phyloP scores from a whole-genome alignment of 2,113 vertebrate genomes.

The Todiramphus chloris region DNA sequence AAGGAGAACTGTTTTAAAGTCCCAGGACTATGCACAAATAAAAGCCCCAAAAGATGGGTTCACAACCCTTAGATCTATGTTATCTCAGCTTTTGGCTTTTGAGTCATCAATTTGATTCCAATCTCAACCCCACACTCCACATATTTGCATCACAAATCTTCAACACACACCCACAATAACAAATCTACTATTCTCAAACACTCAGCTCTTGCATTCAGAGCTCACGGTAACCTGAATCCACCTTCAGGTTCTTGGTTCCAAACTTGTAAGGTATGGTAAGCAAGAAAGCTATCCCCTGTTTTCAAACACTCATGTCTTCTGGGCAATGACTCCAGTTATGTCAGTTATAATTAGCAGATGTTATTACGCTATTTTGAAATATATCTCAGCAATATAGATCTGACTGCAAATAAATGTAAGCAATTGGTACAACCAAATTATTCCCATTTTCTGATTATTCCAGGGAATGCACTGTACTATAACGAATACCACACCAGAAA shows the following conservation, averaged over 20 bases:
- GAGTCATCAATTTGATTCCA: not conserved
- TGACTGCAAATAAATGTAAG: not conserved
- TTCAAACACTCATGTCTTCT: not conserved
- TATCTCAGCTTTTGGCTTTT: not conserved
- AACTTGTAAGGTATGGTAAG: not conserved
- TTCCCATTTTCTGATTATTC: not conserved
- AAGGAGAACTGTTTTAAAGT: not conserved
- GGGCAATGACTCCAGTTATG: not conserved
- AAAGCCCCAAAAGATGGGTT: not conserved
- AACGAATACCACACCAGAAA: not conserved
- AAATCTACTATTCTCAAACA: not conserved
- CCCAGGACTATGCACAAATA: not conserved
- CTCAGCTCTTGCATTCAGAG: not conserved
- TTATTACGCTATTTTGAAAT: not conserved
- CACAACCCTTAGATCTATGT: not conserved
- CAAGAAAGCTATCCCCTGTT: not conserved
- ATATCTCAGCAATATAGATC: not conserved
- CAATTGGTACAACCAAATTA: not conserved
- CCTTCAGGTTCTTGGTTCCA: not conserved
- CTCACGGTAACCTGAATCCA: not conserved
- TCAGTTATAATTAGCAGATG: not conserved
- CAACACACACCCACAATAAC: not conserved
- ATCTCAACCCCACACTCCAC: not conserved
- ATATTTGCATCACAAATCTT: not conserved
- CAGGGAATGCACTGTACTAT: not conserved